Evolutionary conservation across 2,797 vertebrate genomes (phyloP), one percentile per base, ranked within the genome.

Genomic region (Myiotriccus ornatus): DNA sequence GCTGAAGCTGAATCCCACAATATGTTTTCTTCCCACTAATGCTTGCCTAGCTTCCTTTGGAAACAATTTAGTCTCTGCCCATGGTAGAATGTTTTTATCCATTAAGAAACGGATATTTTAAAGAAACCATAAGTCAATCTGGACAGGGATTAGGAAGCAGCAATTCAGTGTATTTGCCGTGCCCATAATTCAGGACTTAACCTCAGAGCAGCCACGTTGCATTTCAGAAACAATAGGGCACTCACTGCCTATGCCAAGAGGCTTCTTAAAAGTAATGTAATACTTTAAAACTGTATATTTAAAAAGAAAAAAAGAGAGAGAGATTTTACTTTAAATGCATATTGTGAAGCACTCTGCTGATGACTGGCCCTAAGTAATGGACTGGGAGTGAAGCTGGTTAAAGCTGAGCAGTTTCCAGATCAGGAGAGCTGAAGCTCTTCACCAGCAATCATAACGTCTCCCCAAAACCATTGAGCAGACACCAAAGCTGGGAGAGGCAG

Each of bases 71-170:
- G 90, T 7, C 93, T 84, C 96, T 95, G 96, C 89, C 91, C 89
- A 30, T 88, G 92, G 84, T 83, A 93, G 81, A 96, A 97, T 91
- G 91, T 96, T 96, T 97, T 95, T 70, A 82, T 90, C 94, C 96
- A 96, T 97, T 96, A 96, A 96, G 95, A 96, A 96, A 95, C 56
- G 92, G 95, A 94, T 95, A 97, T 96, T 96, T 95, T 96, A 95
- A 97, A 97, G 95, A 93, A 93, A 90, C 95, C 94, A 94, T 96
- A 91, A 96, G 96, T 97, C 95, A 81, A 84, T 92, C 92, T 94
- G 85, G 91, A 94, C 81, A 87, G 88, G 92, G 94, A 80, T 94
- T 93, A 94, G 89, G 96, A 94, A 96, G 94, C 84, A 95, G 93
- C 87, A 95, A 91, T 95, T 93, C 90, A 83, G 89, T 60, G 90